Percentiles rank a stretch among this genome's conserved stretches.
These are phyloP conservation scores for Cantharis rustica DNA, from an alignment of 2,888 invertebrate genomes.

Conservation along the genomic window DNA sequence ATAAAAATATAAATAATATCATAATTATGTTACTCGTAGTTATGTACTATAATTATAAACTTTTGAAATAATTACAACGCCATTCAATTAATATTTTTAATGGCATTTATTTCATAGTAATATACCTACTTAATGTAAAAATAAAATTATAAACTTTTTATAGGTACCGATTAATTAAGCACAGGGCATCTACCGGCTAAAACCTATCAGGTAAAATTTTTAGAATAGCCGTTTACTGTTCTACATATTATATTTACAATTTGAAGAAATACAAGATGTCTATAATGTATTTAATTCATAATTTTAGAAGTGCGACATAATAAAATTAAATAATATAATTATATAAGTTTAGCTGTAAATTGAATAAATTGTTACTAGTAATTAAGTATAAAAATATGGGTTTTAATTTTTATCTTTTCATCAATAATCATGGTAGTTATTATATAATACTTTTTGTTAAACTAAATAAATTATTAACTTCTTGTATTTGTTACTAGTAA, in stretches of 20 bases:
- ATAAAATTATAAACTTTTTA: neutral
- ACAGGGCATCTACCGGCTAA: conserved; percentile 3
- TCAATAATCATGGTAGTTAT: neutral
- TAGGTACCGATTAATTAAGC: neutral
- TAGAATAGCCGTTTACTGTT: conserved; percentile 19
- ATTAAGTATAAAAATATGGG: no score
- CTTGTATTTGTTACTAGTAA: neutral
- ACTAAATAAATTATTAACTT: neutral
- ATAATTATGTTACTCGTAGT: neutral
- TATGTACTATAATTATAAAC: neutral
- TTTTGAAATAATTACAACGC: neutral
- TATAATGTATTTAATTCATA: neutral
- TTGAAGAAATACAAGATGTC: conserved; percentile 1
- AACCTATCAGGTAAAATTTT: conserved; percentile 21
- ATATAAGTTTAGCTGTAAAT: no score
- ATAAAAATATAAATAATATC: neutral
- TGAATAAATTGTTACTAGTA: neutral
- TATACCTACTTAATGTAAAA: neutral
- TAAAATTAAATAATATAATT: no score
- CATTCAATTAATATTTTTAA: neutral
- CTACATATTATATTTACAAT: conserved; percentile 15
- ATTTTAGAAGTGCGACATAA: neutral
- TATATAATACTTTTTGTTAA: neutral
- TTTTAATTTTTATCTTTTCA: neutral
- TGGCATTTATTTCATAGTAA: neutral